Evolutionary conservation across 2,888 invertebrate genomes (phyloP).

Genomic region (Hirudinaria manillensis): DNA sequence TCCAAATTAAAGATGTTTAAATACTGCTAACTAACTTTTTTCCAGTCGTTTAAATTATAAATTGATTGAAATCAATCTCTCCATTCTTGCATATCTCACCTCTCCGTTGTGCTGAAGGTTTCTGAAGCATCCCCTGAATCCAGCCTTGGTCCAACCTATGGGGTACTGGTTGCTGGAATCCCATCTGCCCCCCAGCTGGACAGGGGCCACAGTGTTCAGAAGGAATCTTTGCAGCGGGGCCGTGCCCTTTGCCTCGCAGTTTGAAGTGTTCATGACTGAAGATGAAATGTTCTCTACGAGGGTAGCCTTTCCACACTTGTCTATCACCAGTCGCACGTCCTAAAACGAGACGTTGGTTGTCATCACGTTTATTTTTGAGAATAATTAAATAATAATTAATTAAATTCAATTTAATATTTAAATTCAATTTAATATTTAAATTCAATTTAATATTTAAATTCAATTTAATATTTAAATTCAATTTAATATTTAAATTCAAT

Average conservation of each 20-base stretch:
- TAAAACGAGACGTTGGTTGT: background rate
- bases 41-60: background rate
- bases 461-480: too few relatives aligned
- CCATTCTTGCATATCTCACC: conserved; percentile 43
- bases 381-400: too few relatives aligned
- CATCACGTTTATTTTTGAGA: background rate
- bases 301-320: conserved; percentile 29
- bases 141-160: conserved; percentile 57
- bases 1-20: too few relatives aligned
- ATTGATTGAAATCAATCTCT: background rate
- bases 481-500: too few relatives aligned
- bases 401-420: too few relatives aligned
- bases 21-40: background rate
- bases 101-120: conserved; percentile 87
- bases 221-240: conserved; percentile 24
- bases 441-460: too few relatives aligned
- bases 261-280: conserved; percentile 22
- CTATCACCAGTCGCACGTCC: background rate
- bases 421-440: too few relatives aligned
- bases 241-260: conserved; percentile 20
- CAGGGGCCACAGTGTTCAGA: conserved; percentile 26
- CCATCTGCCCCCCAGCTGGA: conserved; percentile 32
- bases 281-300: conserved; percentile 28
- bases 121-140: conserved; percentile 90
- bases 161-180: conserved; percentile 18